phyloP scores from a whole-genome alignment of 2,797 vertebrate genomes.

The Betta splendens region DNA sequence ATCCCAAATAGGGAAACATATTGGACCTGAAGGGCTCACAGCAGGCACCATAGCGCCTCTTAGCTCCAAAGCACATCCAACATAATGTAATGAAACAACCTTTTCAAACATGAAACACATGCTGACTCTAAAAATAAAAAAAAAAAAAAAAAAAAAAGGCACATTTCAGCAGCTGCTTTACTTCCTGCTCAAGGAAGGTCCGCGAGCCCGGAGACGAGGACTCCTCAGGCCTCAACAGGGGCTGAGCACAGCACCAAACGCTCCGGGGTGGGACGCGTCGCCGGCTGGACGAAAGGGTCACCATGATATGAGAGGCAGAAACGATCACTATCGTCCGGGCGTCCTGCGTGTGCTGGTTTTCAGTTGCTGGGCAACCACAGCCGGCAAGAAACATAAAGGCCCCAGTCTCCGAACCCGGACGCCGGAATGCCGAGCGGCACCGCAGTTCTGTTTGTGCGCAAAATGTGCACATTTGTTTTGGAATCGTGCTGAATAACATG shows the following conservation, averaged over 20 bases:
- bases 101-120: neutral
- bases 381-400: neutral
- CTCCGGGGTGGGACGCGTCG: no score
- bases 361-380: conserved; percentile 9
- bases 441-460: neutral
- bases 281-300: conserved; percentile 40
- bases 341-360: conserved; percentile 3
- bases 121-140: no score
- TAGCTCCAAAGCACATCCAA: neutral
- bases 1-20: neutral
- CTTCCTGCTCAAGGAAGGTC: neutral
- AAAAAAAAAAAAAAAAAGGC: neutral
- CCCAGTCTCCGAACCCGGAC: neutral
- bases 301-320: conserved; percentile 39
- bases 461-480: neutral
- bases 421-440: neutral
- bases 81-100: neutral
- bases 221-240: conserved; percentile 13
- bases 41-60: neutral
- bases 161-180: neutral
- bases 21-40: neutral
- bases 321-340: conserved; percentile 32
- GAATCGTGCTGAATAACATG: no score
- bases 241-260: no score
- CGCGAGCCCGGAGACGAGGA: conserved; percentile 33